Evolutionary conservation across 2,888 invertebrate species (phyloP), one percentile per base, ranked within the genome.

Genomic region (Synanthedon vespiformis): DNA sequence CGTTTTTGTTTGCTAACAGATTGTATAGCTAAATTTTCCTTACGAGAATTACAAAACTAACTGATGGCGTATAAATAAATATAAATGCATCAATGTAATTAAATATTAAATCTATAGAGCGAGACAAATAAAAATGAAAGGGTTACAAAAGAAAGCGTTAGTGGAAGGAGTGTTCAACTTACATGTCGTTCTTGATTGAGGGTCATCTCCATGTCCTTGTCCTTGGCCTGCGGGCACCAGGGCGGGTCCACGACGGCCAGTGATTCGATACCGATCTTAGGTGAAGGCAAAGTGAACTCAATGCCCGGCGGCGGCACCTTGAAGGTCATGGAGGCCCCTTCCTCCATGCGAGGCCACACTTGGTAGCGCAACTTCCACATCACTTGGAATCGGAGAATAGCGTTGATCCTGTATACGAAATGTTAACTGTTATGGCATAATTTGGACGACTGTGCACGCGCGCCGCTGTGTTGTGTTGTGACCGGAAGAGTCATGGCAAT

Each of bases 271-370:
- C 99, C 99, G 60, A 99, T 98, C 75, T 99, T 98, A 0, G 99
- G 99, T 0, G 99, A 99, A 0, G 99, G 99, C 51, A 99, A 85
- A 0, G 99, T 99, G 74, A 99, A 99, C 74, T 99, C 99, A 56
- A 99, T 99, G 16, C 97, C 97, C 0, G 99, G 99, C 0, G 99
- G 99, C 1, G 99, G 98, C 2, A 99, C 98, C 88, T 99, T 99
- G 77, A 99, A 99, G 0, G 95, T 93, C 56, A 95, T 83, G 54
- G 98, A 97, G 0, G 99, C 99, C 6, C 95, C 95, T 69, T 99
- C 99, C 77, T 99, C 99, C 98, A 99, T 98, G 55, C 99, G 91
- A 0, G 98, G 97, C 99, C 99, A 99, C 1, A 98, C 97, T 89
- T 99, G 99, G 74, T 96, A 98, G 2, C 99, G 90, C 61, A 96